Percentiles rank a stretch among this genome's conserved stretches.
phyloP scores from a whole-genome alignment of 37 sponge, comb jelly and placozoan species.

The Chondrilla cf. caribensis region DNA sequence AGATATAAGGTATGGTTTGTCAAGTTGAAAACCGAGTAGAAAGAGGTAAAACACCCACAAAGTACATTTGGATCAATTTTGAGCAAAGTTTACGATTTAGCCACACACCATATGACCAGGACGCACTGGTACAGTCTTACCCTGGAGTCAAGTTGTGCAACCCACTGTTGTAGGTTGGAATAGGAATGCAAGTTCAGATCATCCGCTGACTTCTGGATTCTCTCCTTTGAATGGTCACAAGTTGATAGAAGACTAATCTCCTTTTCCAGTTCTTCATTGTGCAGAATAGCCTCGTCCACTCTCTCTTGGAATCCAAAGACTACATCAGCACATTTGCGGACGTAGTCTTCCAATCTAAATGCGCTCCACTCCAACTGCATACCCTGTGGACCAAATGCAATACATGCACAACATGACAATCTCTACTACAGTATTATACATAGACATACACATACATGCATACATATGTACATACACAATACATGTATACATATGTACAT shows the following conservation, averaged over 20 bases:
- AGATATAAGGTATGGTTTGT: no score
- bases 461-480: no score
- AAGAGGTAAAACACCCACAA: no score
- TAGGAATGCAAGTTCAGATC: constrained; percentile 91
- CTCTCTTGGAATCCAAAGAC: constrained; percentile 76
- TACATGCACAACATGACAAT: no score
- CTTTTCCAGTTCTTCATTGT: constrained; percentile 63
- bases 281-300: constrained; percentile 81
- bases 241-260: constrained; percentile 69
- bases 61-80: no score
- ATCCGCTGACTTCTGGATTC: constrained; percentile 90
- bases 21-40: no score
- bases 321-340: constrained; percentile 70
- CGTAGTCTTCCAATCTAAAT: constrained; percentile 79
- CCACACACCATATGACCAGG: no score
- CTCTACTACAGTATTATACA: no score
- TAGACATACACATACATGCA: no score
- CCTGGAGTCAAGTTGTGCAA: constrained; percentile 43
- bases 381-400: constrained; percentile 41
- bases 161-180: constrained; percentile 86
- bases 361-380: constrained; percentile 71
- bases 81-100: no score
- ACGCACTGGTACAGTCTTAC: no score
- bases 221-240: constrained; percentile 68
- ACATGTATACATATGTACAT: no score